Base-by-base conservation (phyloP, 2,113 vertebrate genomes). In the Platichthys stellatus region DNA sequence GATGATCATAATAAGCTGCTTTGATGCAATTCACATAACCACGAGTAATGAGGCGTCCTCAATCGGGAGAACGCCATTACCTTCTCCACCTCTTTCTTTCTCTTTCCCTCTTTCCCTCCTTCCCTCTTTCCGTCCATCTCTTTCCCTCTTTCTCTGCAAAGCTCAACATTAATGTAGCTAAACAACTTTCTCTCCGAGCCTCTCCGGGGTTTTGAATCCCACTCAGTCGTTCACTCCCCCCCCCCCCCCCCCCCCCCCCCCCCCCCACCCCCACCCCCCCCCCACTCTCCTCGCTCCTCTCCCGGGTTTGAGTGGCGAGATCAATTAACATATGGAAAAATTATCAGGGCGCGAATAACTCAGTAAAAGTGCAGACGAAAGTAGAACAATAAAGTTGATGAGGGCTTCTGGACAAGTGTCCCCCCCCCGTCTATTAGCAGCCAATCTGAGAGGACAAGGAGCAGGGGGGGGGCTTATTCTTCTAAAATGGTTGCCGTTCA, bases 1-100 rank as follows among this genome's bases (percentile, higher is more conserved):
- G 85, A 92, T 93, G 74, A 90, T 90, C 89, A 88, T 92, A 93
- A 94, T 94, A 91, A 93, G 90, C 91, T 86, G 87, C 90, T 82
- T 84, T 89, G 80, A 88, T 92, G 86, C 74, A 65, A 80, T 79
- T 91, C 87, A 87, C 90, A 89, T 90, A 78, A 86, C 69, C 78
- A 68, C 85, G 85, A 90, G 91, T 91, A 91, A 92, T 93, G 90
- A 92, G 86, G 70, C 86, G 63, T 86, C 90, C 65, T 93, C 85
- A 85, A 86, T 87, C 59, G 70, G 82, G 72, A 81, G 76, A 88
- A 79, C 6, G 69, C 80, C 53, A 83, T 89, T 91, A 90, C 80
- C 85, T 84, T 85, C 78, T 74, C 58, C 74, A 13, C 40, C 40
- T 43, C 40, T 43, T 12, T 24, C 24, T 24, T 24, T 24, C 24